A percentile compares a stretch with the other conserved stretches of the same genome.
Evolutionary conservation across 2,888 invertebrate species (phyloP).

Genomic region (Aphidius colemani): DNA sequence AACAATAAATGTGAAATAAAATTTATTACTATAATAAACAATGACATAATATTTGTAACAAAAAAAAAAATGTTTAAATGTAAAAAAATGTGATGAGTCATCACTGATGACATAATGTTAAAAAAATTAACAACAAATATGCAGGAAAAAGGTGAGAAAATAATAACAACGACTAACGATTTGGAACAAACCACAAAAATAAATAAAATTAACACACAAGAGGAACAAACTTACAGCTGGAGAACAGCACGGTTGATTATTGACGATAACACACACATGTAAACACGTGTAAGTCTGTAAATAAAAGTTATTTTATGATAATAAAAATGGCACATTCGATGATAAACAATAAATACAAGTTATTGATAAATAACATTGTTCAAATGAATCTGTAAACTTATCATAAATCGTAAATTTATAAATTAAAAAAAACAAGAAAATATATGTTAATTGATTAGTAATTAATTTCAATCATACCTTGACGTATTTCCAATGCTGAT

Average conservation of each 20-base stretch:
- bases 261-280: slow-evolving; percentile 85
- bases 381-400: slow-evolving; percentile 7
- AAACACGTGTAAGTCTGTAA: slow-evolving; percentile 87
- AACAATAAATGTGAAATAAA: no score
- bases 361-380: not conserved
- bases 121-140: not conserved
- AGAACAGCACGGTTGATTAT: slow-evolving; percentile 84
- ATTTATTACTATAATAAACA: no score
- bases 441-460: slow-evolving; percentile 7
- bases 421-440: not conserved
- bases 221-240: slow-evolving; percentile 69
- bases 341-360: not conserved
- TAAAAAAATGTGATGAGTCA: slow-evolving; percentile 5
- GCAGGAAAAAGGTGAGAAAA: not conserved
- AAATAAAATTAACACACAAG: slow-evolving; percentile 26
- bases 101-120: no score
- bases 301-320: slow-evolving; percentile 30
- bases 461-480: slow-evolving; percentile 67
- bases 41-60: no score
- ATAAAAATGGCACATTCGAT: no score
- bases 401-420: not conserved
- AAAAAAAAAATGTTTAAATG: not conserved
- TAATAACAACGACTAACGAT: not conserved
- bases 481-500: slow-evolving; percentile 80
- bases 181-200: not conserved